phyloP scores from a whole-genome alignment of 1,140 invertebrate genomes.

The Trypoxylus dichotomus region DNA sequence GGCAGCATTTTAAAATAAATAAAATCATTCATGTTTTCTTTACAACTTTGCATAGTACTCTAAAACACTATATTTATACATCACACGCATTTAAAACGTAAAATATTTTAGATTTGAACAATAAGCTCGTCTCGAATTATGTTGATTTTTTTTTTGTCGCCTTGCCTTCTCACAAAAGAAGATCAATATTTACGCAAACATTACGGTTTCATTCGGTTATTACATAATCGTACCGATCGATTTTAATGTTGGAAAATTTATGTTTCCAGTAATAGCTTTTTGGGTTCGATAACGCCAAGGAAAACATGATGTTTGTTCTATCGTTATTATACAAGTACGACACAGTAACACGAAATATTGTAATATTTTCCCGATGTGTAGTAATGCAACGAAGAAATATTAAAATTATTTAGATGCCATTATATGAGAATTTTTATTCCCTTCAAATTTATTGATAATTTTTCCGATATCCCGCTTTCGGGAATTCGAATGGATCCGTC shows the following conservation, averaged over 20 bases:
- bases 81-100: neutral
- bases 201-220: neutral
- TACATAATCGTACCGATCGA: neutral
- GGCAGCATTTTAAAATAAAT: neutral
- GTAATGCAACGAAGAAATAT: too few relatives aligned
- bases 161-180: too few relatives aligned
- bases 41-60: neutral
- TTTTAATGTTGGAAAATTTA: neutral
- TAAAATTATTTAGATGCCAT: too few relatives aligned
- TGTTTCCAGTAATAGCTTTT: too few relatives aligned
- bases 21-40: constrained; percentile 1
- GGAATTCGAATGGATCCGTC: neutral
- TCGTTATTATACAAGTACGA: too few relatives aligned
- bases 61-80: neutral
- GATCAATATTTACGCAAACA: neutral
- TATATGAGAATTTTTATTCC: neutral
- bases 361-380: too few relatives aligned
- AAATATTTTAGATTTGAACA: too few relatives aligned
- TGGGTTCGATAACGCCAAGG: too few relatives aligned
- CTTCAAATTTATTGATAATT: neutral
- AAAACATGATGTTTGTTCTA: too few relatives aligned
- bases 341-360: too few relatives aligned
- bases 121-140: too few relatives aligned
- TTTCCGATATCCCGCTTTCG: neutral
- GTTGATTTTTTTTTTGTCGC: too few relatives aligned